Evolutionary conservation across 2,888 invertebrate species (phyloP), one percentile per base, ranked within the genome.

Genomic region (Andrena dorsata): DNA sequence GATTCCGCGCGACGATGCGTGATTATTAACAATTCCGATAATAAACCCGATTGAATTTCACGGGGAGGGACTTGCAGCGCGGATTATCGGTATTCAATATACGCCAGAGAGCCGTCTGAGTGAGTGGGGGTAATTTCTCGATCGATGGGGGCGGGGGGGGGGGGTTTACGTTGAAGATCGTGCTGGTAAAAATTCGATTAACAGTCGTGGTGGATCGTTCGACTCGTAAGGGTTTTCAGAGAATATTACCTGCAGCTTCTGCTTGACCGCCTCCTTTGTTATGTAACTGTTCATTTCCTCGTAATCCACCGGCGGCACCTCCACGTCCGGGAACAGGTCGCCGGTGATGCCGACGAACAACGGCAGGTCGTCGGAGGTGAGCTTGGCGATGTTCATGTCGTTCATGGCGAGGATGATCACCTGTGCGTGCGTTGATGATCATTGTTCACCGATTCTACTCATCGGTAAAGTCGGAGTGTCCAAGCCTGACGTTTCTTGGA

Each of bases 321-420:
- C 95, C 49, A 97, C 96, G 1, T 96, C 97, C 0, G 98, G 98
- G 94, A 98, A 98, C 85, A 98, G 96, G 92, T 98, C 98, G 60
- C 96, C 95, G 95, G 98, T 97, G 90, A 98, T 98, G 5, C 97
- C 97, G 92, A 96, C 96, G 93, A 98, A 98, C 1, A 98, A 94
- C 0, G 98, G 98, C 83, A 98, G 95, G 94, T 98, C 98, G 86
- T 97, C 96, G 0, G 97, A 95, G 0, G 98, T 98, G 78, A 98
- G 94, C 63, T 97, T 96, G 0, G 98, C 98, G 60, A 97, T 95
- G 93, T 98, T 98, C 98, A 98, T 98, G 93, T 98, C 98, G 56
- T 97, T 96, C 98, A 98, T 98, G 0, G 98, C 98, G 76, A 98
- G 94, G 86, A 97, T 95, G 76, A 96, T 94, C 90, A 97, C 95